These are phyloP conservation scores for Pachycephus smyrnensis DNA, from an alignment of 2,888 invertebrate species.

Conservation along the genomic window DNA sequence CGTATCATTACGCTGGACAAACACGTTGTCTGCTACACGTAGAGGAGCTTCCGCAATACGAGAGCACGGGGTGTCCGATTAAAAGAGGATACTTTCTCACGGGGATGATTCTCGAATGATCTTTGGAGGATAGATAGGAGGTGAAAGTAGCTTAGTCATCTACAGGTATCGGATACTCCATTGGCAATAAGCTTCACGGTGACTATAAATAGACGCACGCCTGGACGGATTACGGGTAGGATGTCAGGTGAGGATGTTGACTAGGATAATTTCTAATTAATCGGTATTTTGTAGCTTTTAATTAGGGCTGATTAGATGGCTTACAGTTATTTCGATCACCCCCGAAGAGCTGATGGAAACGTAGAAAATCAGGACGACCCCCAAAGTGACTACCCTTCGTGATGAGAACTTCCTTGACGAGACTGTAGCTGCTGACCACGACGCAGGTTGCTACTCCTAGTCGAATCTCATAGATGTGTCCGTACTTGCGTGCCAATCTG, in stretches of 20 bases:
- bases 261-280: background rate
- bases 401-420: conserved; percentile 82
- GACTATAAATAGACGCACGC: background rate
- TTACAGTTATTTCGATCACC: conserved; percentile 90
- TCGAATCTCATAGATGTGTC: conserved; percentile 78
- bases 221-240: background rate
- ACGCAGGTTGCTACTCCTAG: conserved; percentile 78
- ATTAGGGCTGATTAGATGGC: conserved; percentile 51
- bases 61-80: background rate
- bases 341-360: conserved; percentile 86
- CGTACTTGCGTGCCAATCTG: conserved; percentile 76
- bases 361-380: conserved; percentile 83
- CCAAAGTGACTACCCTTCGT: conserved; percentile 86
- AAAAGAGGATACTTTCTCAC: background rate
- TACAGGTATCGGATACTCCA: background rate
- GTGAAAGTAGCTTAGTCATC: background rate
- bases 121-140: background rate
- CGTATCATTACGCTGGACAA: background rate
- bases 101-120: background rate
- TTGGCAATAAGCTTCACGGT: background rate
- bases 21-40: background rate
- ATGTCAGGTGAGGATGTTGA: background rate
- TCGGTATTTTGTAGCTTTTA: background rate
- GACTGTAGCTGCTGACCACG: conserved; percentile 79
- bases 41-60: background rate